phyloP scores from a whole-genome alignment of 2,113 vertebrate species.

The Myiopsitta monachus region DNA sequence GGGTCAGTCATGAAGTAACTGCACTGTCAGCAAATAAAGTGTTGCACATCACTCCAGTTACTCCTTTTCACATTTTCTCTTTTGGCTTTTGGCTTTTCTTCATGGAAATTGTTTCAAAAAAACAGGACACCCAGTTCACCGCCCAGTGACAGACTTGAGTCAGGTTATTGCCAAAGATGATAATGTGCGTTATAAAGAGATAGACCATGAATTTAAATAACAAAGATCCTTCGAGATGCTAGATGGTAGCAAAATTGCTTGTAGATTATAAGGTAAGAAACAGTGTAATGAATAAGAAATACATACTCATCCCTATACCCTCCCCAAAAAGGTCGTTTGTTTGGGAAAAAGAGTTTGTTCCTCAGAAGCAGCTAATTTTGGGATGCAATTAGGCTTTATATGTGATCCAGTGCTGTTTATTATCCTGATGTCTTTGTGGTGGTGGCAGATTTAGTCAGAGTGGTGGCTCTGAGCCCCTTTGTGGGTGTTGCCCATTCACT shows the following conservation, averaged over 20 bases:
- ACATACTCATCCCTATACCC: background rate
- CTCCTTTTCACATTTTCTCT: background rate
- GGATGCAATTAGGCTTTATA: background rate
- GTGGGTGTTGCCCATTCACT: rapidly evolving
- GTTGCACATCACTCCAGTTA: background rate
- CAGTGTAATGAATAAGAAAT: background rate
- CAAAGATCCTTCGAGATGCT: background rate
- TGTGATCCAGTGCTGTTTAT: background rate
- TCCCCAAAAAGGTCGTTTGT: background rate
- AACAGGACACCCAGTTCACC: background rate
- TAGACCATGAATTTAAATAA: background rate
- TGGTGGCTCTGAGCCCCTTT: background rate
- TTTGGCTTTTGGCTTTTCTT: background rate
- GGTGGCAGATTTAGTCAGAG: background rate
- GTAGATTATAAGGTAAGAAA: background rate
- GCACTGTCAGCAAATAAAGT: background rate
- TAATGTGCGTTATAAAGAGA: background rate
- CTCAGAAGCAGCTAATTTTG: background rate
- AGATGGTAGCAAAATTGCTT: background rate
- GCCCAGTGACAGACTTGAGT: background rate
- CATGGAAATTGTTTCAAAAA: background rate
- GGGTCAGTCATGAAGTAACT: background rate
- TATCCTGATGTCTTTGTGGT: background rate
- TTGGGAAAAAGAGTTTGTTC: background rate
- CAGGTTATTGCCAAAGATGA: background rate